Conservation (phyloP, 2,888 invertebrate species). For the Chalcosyrphus nemorum region DNA sequence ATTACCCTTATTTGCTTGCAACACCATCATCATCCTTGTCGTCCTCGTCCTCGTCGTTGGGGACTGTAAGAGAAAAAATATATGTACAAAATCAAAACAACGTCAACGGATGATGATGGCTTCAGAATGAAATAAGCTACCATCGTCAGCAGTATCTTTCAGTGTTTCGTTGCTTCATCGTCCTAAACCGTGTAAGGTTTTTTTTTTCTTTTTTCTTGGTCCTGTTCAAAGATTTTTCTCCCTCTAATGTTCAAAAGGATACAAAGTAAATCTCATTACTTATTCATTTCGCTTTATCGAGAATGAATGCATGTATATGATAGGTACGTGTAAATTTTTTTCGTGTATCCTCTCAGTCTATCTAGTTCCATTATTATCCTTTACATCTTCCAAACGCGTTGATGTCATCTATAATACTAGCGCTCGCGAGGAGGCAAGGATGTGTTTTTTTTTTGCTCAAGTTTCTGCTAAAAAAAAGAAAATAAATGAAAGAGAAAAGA, state of each 20-base stretch:
- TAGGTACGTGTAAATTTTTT: slow-evolving; percentile 35
- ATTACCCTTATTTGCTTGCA: slow-evolving; percentile 71
- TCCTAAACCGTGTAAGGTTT: neutral
- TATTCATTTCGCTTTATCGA: slow-evolving; percentile 73
- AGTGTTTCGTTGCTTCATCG: slow-evolving; percentile 25
- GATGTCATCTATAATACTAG: slow-evolving; percentile 45
- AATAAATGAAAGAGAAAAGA: slow-evolving; percentile 45
- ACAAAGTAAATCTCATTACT: slow-evolving; percentile 72
- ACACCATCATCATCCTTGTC: slow-evolving; percentile 55
- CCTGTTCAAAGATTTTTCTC: slow-evolving; percentile 16
- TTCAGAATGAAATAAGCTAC: slow-evolving; percentile 61
- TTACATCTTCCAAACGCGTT: slow-evolving; percentile 37
- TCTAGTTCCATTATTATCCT: slow-evolving; percentile 57
- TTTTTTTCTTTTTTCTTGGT: slow-evolving; percentile 9
- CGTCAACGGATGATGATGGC: slow-evolving; percentile 55
- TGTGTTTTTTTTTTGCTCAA: neutral
- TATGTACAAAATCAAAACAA: slow-evolving; percentile 51
- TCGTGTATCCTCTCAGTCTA: neutral
- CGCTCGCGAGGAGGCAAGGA: slow-evolving; percentile 29
- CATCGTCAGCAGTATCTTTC: slow-evolving; percentile 22
- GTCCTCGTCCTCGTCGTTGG: neutral
- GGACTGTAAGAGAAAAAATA: neutral
- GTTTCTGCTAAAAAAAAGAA: neutral
- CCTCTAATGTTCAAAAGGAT: slow-evolving; percentile 69
- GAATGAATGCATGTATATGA: slow-evolving; percentile 66